Evolutionary conservation across 2,113 vertebrate genomes (phyloP).

Genomic region (Myrmecophaga tridactyla): DNA sequence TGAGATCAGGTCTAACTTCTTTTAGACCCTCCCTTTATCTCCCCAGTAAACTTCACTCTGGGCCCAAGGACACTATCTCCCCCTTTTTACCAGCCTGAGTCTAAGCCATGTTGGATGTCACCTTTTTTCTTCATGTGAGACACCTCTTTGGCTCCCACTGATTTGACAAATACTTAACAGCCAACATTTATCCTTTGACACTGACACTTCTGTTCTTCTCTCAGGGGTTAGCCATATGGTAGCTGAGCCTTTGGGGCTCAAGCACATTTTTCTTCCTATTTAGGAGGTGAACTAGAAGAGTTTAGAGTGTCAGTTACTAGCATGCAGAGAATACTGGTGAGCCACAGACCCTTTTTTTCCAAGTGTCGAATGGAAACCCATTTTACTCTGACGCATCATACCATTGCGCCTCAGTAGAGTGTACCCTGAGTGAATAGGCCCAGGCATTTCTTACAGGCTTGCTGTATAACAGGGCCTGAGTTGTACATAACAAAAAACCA

Average conservation of each 20-base stretch:
- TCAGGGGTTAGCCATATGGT: not conserved
- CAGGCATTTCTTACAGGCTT: not conserved
- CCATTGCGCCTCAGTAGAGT: not conserved
- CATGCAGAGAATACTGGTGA: not conserved
- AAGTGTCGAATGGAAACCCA: too few relatives aligned
- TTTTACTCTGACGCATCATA: not conserved
- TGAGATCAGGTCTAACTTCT: not conserved
- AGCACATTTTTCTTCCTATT: not conserved
- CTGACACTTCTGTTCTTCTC: not conserved
- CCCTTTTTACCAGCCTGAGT: not conserved
- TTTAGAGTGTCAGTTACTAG: not conserved
- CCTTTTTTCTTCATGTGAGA: not conserved
- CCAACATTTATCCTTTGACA: not conserved
- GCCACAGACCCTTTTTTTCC: not conserved
- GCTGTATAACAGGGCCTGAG: too few relatives aligned
- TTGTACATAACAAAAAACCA: too few relatives aligned
- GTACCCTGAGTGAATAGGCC: not conserved
- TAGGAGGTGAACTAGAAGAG: not conserved
- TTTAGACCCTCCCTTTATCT: not conserved
- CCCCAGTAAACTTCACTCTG: not conserved
- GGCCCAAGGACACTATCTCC: not conserved
- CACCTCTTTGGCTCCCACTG: accelerated
- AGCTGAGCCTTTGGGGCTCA: not conserved
- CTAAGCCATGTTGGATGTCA: not conserved
- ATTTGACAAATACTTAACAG: not conserved